Base-by-base conservation (phyloP, 1,140 invertebrate species). In the Cherax destructor region DNA sequence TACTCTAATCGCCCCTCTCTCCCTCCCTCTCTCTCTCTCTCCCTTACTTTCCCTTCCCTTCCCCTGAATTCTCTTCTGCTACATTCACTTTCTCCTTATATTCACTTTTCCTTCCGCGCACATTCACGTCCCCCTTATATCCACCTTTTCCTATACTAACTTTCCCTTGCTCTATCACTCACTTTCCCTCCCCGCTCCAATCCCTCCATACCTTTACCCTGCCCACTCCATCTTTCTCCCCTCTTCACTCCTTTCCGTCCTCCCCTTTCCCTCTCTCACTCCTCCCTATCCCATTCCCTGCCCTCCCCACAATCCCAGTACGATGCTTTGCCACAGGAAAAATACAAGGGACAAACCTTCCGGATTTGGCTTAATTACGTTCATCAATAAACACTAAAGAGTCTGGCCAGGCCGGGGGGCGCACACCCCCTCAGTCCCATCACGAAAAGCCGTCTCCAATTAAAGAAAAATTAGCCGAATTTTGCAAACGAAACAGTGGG, bases 391-490 rank as follows among this genome's bases (percentile, higher is more conserved):
- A 88, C 86, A 88, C 81, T 88, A 88, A 88, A 89, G 87, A 77
- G 65, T 11, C 16, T 10, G n/a, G 47, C 21, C 61, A 21, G 50
- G 21, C 41, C 50, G 7, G 0, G 52, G 41, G 21, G n/a, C 56
- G 47, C 30, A 21, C 72, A n/a, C 52, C 18, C 72, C 50, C 72
- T 86, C 69, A 13, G 49, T 78, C 76, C 86, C 77, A 88, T 88
- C 86, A 81, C 59, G 50, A 69, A 81, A 88, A 88, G 24, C 86
- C 86, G 86, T 72, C 77, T 88, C 86, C 86, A 88, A 88, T 88
- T 88, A 88, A 88, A 88, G 86, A 88, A 88, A 88, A 88, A 88
- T 88, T 88, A 88, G 86, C 86, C 76, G 78, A 88, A 88, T 88
- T 88, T 80, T 88, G 86, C 86, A 88, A 88, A 88, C 86, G 86